Conservation (phyloP, 2,888 invertebrate species). For the Spialia ferax region DNA sequence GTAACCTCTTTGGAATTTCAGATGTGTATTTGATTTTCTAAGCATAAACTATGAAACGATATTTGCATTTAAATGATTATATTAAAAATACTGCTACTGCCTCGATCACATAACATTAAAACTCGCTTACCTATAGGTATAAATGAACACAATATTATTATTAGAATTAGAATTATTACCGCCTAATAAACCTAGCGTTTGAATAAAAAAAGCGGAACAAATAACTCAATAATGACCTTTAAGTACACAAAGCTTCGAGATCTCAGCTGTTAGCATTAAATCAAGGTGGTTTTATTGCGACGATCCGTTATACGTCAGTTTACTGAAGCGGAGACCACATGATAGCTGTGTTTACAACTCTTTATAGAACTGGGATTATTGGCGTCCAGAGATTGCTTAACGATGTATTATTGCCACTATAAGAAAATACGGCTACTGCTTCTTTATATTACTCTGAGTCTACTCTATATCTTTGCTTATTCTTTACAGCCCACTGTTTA, state of each 20-base stretch:
- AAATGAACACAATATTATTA: too few species aligned
- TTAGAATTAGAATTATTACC: too few species aligned
- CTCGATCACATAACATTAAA: too few species aligned
- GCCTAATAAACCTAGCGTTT: not conserved
- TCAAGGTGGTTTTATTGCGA: conserved; percentile 61
- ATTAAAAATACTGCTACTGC: too few species aligned
- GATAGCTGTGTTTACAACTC: conserved; percentile 56
- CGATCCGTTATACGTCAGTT: conserved; percentile 58
- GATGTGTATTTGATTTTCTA: too few species aligned
- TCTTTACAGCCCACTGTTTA: not conserved
- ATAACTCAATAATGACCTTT: conserved; percentile 12
- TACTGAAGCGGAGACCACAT: conserved; percentile 56
- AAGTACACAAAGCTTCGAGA: conserved; percentile 31
- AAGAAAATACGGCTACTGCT: not conserved
- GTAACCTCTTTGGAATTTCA: too few species aligned
- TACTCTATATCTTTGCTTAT: not conserved
- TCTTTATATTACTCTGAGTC: not conserved
- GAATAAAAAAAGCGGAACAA: not conserved
- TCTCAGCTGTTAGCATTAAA: conserved; percentile 65
- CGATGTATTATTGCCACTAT: conserved; percentile 26
- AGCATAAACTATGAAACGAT: too few species aligned
- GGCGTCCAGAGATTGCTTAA: conserved; percentile 29
- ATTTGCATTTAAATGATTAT: too few species aligned
- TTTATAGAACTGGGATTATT: conserved; percentile 42
- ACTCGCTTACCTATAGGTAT: too few species aligned